phyloP scores from a whole-genome alignment of 2,113 vertebrate genomes.

The Marmota monax region DNA sequence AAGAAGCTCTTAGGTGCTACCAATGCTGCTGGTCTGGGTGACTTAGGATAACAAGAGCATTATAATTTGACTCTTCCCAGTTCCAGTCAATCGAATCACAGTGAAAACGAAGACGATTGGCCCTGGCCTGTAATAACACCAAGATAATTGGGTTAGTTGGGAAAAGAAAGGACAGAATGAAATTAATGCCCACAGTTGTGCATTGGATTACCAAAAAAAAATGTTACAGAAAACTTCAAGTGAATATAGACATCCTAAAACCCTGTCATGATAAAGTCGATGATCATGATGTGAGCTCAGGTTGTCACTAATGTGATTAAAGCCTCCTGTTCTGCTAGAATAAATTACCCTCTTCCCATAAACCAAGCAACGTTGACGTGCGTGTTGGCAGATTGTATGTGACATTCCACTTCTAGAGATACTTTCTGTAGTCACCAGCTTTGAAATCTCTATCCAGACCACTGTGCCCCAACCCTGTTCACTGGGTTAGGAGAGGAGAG shows the following conservation, averaged over 20 bases:
- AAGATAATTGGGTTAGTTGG: not conserved
- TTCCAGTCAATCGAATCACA: not conserved
- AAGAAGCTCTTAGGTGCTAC: not conserved
- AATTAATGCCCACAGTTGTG: not conserved
- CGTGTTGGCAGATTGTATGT: not conserved
- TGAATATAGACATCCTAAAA: not conserved
- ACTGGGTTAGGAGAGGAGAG: fast-evolving
- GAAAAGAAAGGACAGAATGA: not conserved
- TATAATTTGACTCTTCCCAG: not conserved
- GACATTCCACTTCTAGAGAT: not conserved
- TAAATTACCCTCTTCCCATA: not conserved
- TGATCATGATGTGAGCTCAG: not conserved
- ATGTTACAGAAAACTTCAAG: not conserved
- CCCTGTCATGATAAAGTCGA: not conserved
- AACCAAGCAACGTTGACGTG: not conserved
- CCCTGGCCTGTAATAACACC: fast-evolving
- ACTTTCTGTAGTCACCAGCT: not conserved
- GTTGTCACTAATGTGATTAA: not conserved
- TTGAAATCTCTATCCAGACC: constrained; percentile 28
- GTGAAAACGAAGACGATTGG: not conserved
- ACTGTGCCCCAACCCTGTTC: not conserved
- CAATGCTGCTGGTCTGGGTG: not conserved
- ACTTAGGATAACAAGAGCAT: not conserved
- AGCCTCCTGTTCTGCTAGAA: not conserved
- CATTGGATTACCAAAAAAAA: not conserved